phyloP scores from a whole-genome alignment of 2,888 invertebrate species.

The Agrochola litura region DNA sequence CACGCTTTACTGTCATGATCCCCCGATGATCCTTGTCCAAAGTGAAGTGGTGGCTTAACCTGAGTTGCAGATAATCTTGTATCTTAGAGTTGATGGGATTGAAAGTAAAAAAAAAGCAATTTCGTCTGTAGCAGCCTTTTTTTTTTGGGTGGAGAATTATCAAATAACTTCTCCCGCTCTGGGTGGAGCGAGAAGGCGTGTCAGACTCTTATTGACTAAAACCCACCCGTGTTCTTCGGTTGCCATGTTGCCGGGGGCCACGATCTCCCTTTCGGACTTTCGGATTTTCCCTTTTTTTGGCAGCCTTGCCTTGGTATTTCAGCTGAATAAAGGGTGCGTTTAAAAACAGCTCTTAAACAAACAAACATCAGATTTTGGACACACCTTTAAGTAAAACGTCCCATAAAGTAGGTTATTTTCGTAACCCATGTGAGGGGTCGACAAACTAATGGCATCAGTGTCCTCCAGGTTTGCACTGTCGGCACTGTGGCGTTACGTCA shows the following conservation, averaged over 20 bases:
- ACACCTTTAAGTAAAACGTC: slow-evolving; percentile 7
- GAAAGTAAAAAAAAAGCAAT: slow-evolving; percentile 11
- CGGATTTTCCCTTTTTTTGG: too few species aligned
- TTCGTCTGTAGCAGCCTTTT: too few species aligned
- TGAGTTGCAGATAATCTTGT: neutral
- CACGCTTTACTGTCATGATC: neutral
- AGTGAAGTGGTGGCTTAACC: neutral
- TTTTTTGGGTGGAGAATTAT: too few species aligned
- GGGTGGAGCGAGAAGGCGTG: too few species aligned
- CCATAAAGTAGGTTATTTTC: slow-evolving; percentile 17
- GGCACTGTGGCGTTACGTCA: slow-evolving; percentile 31
- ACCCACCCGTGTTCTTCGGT: too few species aligned
- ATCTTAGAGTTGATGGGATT: neutral
- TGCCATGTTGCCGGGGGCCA: too few species aligned
- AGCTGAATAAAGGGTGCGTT: neutral
- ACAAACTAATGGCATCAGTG: slow-evolving; percentile 20
- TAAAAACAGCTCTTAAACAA: slow-evolving; percentile 7
- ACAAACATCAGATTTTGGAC: slow-evolving; percentile 7
- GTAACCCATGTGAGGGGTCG: slow-evolving; percentile 12
- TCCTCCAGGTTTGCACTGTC: slow-evolving; percentile 12
- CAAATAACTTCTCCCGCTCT: too few species aligned
- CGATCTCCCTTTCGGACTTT: too few species aligned
- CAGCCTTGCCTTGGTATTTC: neutral
- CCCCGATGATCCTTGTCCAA: neutral
- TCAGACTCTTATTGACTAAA: too few species aligned